These are phyloP conservation scores for Hecatera dysodea DNA, from an alignment of 2,888 invertebrate species.

Conservation along the genomic window DNA sequence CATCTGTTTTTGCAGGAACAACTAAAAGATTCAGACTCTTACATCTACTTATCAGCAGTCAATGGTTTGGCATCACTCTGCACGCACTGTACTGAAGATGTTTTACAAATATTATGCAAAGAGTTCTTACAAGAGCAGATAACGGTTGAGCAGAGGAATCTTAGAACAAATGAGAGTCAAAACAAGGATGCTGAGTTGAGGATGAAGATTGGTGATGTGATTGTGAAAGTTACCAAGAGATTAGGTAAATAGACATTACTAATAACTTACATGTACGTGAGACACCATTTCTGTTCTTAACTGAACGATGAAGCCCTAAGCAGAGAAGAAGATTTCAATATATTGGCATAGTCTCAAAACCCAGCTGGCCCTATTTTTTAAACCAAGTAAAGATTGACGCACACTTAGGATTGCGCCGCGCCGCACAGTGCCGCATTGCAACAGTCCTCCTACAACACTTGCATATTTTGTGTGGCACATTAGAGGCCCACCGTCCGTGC, in stretches of 20 bases:
- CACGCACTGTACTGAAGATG: slow-evolving; percentile 92
- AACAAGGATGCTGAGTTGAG: slow-evolving; percentile 90
- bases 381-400: not conserved
- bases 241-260: slow-evolving; percentile 90
- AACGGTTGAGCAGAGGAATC: slow-evolving; percentile 70
- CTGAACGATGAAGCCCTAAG: not conserved
- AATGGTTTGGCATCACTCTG: slow-evolving; percentile 94
- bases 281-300: not conserved
- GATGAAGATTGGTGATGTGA: slow-evolving; percentile 95
- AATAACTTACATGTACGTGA: not conserved
- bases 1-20: slow-evolving; percentile 90
- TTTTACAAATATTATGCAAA: slow-evolving; percentile 92
- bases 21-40: slow-evolving; percentile 94
- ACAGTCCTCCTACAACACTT: not conserved
- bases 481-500: not conserved
- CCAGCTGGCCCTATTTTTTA: not conserved
- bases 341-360: not conserved
- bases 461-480: not conserved
- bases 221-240: slow-evolving; percentile 93
- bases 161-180: slow-evolving; percentile 76
- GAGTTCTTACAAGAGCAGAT: slow-evolving; percentile 90
- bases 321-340: no score
- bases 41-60: slow-evolving; percentile 95
- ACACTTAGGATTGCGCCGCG: not conserved
- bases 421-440: not conserved